Conservation (phyloP, 2,113 vertebrate genomes). For the Sander lucioperca region DNA sequence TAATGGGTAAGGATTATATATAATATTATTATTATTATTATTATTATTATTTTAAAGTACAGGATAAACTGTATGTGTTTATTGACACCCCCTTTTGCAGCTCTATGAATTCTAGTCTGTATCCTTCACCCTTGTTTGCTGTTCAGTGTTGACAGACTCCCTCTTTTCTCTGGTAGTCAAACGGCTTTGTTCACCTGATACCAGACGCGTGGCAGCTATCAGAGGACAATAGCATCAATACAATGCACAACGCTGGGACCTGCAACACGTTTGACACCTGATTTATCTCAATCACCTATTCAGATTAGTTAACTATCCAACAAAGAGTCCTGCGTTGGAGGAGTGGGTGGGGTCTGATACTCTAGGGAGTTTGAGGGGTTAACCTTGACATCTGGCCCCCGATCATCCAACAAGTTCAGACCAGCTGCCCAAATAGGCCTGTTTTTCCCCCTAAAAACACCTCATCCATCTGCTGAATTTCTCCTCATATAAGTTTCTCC, state of each 20-base stretch:
- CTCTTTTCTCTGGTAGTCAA: constrained; percentile 70
- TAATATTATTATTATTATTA: too few relatives aligned
- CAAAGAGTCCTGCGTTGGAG: constrained; percentile 49
- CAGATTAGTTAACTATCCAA: constrained; percentile 72
- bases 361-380: constrained; percentile 66
- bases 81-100: neutral
- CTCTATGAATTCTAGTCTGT: neutral
- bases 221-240: constrained; percentile 75
- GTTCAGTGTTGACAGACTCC: constrained; percentile 49
- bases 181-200: constrained; percentile 83
- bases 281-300: constrained; percentile 80
- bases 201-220: constrained; percentile 84
- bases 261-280: constrained; percentile 80
- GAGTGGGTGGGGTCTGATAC: constrained; percentile 52
- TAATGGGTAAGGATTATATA: neutral
- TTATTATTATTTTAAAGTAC: neutral
- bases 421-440: constrained; percentile 76
- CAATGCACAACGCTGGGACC: constrained; percentile 66
- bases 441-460: constrained; percentile 74
- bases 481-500: constrained; percentile 68
- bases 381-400: constrained; percentile 80
- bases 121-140: constrained; percentile 9
- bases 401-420: constrained; percentile 61
- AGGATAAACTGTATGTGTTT: neutral
- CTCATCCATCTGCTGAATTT: constrained; percentile 84